Conservation (phyloP, 2,888 invertebrate genomes). For the Caenorhabditis sp. region DNA sequence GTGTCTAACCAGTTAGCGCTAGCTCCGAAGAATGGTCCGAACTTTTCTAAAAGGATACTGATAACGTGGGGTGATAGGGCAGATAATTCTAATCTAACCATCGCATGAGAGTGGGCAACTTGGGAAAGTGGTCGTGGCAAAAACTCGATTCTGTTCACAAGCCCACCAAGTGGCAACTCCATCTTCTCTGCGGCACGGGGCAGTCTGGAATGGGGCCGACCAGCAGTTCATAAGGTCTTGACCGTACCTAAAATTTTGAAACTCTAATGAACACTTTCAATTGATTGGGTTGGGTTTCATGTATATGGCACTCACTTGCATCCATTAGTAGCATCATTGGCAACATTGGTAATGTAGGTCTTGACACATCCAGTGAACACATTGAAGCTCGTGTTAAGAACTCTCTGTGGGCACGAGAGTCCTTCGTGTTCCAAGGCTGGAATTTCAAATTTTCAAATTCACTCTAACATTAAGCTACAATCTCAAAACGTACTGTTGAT, state of each 20-base stretch:
- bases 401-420: slow-evolving; percentile 63
- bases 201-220: slow-evolving; percentile 69
- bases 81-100: slow-evolving; percentile 16
- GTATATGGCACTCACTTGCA: slow-evolving; percentile 57
- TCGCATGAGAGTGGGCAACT: slow-evolving; percentile 68
- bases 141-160: slow-evolving; percentile 66
- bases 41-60: slow-evolving; percentile 53
- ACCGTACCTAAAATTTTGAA: slow-evolving; percentile 55
- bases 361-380: slow-evolving; percentile 60
- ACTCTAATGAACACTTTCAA: not conserved
- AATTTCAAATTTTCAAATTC: too few species aligned
- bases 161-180: slow-evolving; percentile 71
- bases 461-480: too few species aligned
- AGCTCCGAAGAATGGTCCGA: slow-evolving; percentile 51
- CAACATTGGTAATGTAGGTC: slow-evolving; percentile 60
- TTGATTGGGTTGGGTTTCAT: too few species aligned
- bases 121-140: slow-evolving; percentile 67
- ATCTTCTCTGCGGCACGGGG: slow-evolving; percentile 61
- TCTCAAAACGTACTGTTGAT: slow-evolving; percentile 65
- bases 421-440: slow-evolving; percentile 65
- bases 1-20: slow-evolving; percentile 47
- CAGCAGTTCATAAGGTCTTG: slow-evolving; percentile 70
- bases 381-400: slow-evolving; percentile 52
- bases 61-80: not conserved
- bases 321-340: slow-evolving; percentile 58